Percentiles rank a stretch among this genome's conserved stretches.
Conservation (phyloP, 2,113 vertebrate species). For the Epinephelus fuscoguttatus region DNA sequence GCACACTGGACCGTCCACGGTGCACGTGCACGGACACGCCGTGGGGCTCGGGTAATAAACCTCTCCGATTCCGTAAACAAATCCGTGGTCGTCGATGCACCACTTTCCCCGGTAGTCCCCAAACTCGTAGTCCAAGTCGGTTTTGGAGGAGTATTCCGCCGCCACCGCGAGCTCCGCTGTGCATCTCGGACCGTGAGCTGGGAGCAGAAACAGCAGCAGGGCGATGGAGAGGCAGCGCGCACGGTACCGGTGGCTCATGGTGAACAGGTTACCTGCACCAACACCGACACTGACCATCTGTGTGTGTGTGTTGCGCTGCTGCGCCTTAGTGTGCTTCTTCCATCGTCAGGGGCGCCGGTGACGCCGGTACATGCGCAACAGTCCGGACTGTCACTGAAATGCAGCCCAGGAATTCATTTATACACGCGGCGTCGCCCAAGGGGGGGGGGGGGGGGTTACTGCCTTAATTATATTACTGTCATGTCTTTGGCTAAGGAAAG, state of each 20-base stretch:
- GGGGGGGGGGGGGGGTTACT: no score
- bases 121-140: slow-evolving; percentile 83
- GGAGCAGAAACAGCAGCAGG: slow-evolving; percentile 24
- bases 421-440: no score
- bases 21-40: slow-evolving; percentile 87
- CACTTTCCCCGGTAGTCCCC: slow-evolving; percentile 86
- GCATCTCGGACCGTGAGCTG: slow-evolving; percentile 9
- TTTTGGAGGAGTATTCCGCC: slow-evolving; percentile 77
- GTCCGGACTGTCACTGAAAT: background rate
- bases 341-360: slow-evolving; percentile 10
- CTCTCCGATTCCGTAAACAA: slow-evolving; percentile 84
- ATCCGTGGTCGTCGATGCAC: slow-evolving; percentile 86
- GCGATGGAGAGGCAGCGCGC: slow-evolving; percentile 41
- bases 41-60: slow-evolving; percentile 80
- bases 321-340: slow-evolving; percentile 25
- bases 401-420: no score
- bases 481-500: no score
- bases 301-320: background rate
- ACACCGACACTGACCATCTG: background rate
- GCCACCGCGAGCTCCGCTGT: slow-evolving; percentile 12
- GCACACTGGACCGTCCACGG: slow-evolving; percentile 85
- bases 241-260: slow-evolving; percentile 51
- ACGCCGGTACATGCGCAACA: slow-evolving; percentile 35
- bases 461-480: no score
- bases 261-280: background rate